Percentiles rank a stretch among this genome's conserved stretches.
Evolutionary conservation across 2,113 vertebrate species (phyloP).

Genomic region (Riparia riparia): DNA sequence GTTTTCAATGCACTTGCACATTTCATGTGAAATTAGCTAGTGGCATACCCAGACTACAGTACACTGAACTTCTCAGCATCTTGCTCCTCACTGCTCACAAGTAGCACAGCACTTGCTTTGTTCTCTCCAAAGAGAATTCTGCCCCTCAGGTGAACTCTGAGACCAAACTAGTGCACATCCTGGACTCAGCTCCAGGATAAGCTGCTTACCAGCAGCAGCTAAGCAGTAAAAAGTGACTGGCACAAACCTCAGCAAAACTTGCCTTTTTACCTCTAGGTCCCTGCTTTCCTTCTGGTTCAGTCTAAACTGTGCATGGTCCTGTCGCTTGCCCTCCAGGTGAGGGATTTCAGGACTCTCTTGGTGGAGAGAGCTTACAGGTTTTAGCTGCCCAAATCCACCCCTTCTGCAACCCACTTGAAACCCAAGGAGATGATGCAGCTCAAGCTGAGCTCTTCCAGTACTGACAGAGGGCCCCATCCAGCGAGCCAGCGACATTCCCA

Average conservation of each 20-base stretch:
- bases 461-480: not conserved
- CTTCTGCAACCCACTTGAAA: not conserved
- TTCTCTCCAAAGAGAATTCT: not conserved
- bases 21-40: not conserved
- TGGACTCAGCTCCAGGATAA: not conserved
- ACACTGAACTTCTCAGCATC: not conserved
- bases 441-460: not conserved
- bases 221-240: not conserved
- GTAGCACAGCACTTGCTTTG: not conserved
- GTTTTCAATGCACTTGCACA: not conserved
- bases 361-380: not conserved
- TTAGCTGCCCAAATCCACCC: not conserved
- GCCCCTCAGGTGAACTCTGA: not conserved
- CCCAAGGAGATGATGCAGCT: not conserved
- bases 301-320: rapidly evolving
- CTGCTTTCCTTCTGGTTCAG: not conserved
- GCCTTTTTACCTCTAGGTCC: not conserved
- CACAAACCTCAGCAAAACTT: not conserved
- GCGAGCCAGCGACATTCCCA: rapidly evolving
- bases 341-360: not conserved
- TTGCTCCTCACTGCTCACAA: not conserved
- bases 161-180: not conserved
- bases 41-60: not conserved
- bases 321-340: not conserved
- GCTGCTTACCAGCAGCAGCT: not conserved